Conservation (phyloP, 1,140 invertebrate species). For the Paraescarpia echinospica region DNA sequence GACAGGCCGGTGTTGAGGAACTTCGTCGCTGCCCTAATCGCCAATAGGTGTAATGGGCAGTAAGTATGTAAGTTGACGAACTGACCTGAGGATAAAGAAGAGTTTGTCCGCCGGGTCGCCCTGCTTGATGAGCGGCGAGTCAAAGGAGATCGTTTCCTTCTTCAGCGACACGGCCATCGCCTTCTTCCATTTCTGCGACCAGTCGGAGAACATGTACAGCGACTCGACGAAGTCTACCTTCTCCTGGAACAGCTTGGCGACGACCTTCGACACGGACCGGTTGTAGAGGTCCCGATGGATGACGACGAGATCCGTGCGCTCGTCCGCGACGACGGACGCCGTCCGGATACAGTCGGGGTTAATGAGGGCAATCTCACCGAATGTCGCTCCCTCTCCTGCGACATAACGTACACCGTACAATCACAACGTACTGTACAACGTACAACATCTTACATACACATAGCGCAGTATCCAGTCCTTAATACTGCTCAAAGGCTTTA, state of each 20-base stretch:
- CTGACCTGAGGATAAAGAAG: slow-evolving; percentile 22
- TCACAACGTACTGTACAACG: background rate
- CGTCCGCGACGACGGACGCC: slow-evolving; percentile 51
- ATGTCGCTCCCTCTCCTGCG: slow-evolving; percentile 41
- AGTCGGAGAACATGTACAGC: background rate
- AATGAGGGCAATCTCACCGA: slow-evolving; percentile 54
- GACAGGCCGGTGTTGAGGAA: no score
- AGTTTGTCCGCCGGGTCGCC: slow-evolving; percentile 15
- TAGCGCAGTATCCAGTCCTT: background rate
- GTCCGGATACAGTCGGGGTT: slow-evolving; percentile 50
- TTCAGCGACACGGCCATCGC: slow-evolving; percentile 16
- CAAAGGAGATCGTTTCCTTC: slow-evolving; percentile 8
- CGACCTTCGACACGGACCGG: slow-evolving; percentile 40
- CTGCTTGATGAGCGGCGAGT: slow-evolving; percentile 20
- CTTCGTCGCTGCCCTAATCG: no score
- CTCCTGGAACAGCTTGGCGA: slow-evolving; percentile 18
- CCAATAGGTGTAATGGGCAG: no score
- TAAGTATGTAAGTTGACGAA: background rate
- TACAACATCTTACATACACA: background rate
- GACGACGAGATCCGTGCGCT: slow-evolving; percentile 47
- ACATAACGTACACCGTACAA: background rate
- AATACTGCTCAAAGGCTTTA: no score
- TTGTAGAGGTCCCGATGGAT: slow-evolving; percentile 53
- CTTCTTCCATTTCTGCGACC: background rate
- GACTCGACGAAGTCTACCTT: slow-evolving; percentile 27